Base-by-base conservation (phyloP, 2,888 invertebrate species). In the Apeira syringaria region DNA sequence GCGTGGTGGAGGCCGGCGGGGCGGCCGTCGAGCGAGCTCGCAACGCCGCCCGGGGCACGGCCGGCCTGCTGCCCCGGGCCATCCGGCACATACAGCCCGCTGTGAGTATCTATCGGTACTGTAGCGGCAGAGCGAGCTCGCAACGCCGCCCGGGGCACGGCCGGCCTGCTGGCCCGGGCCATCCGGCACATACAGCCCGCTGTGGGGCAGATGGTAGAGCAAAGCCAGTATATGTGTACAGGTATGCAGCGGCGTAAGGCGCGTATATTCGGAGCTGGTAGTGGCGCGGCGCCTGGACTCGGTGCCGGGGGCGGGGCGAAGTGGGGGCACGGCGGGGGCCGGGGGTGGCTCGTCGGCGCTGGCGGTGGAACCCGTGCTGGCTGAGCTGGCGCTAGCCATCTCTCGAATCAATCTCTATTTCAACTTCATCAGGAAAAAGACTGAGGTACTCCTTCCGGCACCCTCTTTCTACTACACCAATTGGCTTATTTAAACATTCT, bases 321-420 rank as follows among this genome's bases (percentile, higher is more conserved):
- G 50, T 57, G 1, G 54, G 66, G 13, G 65, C 67, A 12, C 66
- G 5, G 52, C 59, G 1, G 91, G n/a, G n/a, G 54, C 51, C 9
- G 44, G 47, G 5, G 3, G 50, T 42, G 44, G 56, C 33, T 51
- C 58, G 1, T 54, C 67, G 13, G 65, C 67, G 13, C 66, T 72
- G 5, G 52, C 59, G 1, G 91, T 97, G 39, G 99, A 99, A 87
- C 92, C 95, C 0, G 89, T 97, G 28, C 92, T 99, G 44, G 94
- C 95, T 0, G 99, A 99, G 86, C 92, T 99, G 44, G 97, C 98
- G 0, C 91, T 98, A 31, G 94, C 98, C 86, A 98, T 98, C 83
- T 94, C 97, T 0, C 91, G 98, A 53, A 92, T 96, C n/a, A 96
- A 97, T 68, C 89, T 99, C 11, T 99, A 99, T 80, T 93, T 97